phyloP scores from a whole-genome alignment of 2,113 vertebrate genomes.

The Dryoscopus gambensis region DNA sequence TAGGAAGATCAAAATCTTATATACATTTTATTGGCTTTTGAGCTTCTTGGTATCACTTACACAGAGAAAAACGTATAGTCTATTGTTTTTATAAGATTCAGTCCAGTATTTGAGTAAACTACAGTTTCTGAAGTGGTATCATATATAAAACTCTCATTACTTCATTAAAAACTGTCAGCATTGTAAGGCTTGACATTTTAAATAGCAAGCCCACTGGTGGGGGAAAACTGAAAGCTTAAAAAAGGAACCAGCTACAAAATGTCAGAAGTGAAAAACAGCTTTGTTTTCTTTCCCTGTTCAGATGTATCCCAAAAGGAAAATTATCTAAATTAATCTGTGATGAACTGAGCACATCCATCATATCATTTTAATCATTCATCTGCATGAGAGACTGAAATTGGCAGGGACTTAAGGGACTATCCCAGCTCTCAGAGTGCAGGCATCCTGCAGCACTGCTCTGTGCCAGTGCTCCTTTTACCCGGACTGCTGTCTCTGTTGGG shows the following conservation, averaged over 20 bases:
- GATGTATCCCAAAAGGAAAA: conserved; percentile 1
- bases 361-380: not conserved
- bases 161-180: not conserved
- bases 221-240: not conserved
- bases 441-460: not conserved
- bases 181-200: not conserved
- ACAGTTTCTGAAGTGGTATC: not conserved
- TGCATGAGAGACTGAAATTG: not conserved
- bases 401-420: not conserved
- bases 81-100: not conserved
- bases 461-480: not conserved
- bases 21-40: not conserved
- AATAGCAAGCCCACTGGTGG: not conserved
- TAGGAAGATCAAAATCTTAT: not conserved
- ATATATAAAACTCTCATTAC: not conserved
- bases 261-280: conserved; percentile 32
- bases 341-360: not conserved
- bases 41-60: not conserved
- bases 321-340: not conserved
- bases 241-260: not conserved
- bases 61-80: not conserved
- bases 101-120: not conserved
- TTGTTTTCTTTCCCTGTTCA: conserved; percentile 27
- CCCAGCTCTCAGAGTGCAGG: not conserved
- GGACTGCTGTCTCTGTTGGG: not conserved